A percentile compares a stretch with the other conserved stretches of the same genome.
phyloP scores from a whole-genome alignment of 2,888 invertebrate species.

The Nineta flava region DNA sequence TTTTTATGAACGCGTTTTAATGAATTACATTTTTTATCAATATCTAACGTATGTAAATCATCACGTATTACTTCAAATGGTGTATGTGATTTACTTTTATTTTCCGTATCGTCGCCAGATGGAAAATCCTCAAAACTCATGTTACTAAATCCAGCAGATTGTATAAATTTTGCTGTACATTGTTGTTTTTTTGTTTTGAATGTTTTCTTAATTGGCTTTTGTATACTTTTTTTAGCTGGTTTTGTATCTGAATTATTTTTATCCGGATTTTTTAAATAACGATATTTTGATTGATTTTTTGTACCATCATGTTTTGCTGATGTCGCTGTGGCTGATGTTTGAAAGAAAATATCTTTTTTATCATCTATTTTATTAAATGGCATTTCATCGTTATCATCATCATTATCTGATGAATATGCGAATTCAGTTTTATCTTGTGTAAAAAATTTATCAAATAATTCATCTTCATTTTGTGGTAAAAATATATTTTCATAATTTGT shows the following conservation, averaged over 20 bases:
- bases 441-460: neutral
- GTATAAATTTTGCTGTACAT: constrained; percentile 18
- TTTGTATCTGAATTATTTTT: constrained; percentile 16
- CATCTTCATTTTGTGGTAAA: neutral
- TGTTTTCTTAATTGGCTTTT: constrained; percentile 22
- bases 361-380: neutral
- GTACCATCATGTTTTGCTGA: constrained; percentile 18
- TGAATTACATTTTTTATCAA: constrained; percentile 28
- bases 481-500: neutral
- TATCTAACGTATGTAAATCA: constrained; percentile 30
- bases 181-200: constrained; percentile 20
- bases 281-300: constrained; percentile 33
- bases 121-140: constrained; percentile 63
- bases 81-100: constrained; percentile 22
- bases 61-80: constrained; percentile 48
- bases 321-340: neutral
- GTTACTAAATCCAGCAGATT: constrained; percentile 45
- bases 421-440: neutral
- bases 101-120: constrained; percentile 33
- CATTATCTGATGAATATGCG: neutral
- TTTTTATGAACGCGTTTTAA: constrained; percentile 22
- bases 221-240: constrained; percentile 18
- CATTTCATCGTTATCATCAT: neutral
- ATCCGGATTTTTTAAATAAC: constrained; percentile 30
- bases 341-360: neutral